A percentile compares a stretch with the other conserved stretches of the same genome.
These are phyloP conservation scores for Sebastes goodei DNA, from an alignment of 2,797 vertebrate species.

Conservation along the genomic window DNA sequence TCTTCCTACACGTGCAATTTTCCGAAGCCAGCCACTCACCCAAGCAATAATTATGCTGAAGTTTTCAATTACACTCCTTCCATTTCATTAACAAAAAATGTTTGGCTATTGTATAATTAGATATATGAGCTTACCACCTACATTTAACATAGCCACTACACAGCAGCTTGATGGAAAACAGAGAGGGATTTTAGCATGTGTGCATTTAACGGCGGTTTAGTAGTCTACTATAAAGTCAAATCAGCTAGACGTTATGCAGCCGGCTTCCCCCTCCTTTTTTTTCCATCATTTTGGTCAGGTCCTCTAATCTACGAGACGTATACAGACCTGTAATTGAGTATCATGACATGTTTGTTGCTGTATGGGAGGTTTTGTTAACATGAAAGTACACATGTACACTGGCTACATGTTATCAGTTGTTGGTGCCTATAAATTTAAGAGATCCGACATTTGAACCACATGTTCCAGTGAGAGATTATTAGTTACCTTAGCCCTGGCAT, in stretches of 20 bases:
- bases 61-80: conserved; percentile 86
- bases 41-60: conserved; percentile 85
- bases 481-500: conserved; percentile 43
- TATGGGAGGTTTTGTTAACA: conserved; percentile 69
- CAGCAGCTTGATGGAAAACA: conserved; percentile 81
- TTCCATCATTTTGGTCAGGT: conserved; percentile 58
- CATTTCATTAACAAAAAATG: conserved; percentile 87
- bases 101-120: conserved; percentile 88
- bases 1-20: conserved; percentile 81
- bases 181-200: conserved; percentile 69
- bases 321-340: conserved; percentile 73
- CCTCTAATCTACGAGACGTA: conserved; percentile 70
- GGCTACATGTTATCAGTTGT: conserved; percentile 43
- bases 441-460: conserved; percentile 40
- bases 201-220: conserved; percentile 72
- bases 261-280: conserved; percentile 52
- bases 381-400: conserved; percentile 55
- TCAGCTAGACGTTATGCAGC: conserved; percentile 68
- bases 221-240: conserved; percentile 71
- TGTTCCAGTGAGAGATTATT: conserved; percentile 33
- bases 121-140: conserved; percentile 87
- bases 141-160: conserved; percentile 82
- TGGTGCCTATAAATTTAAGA: conserved; percentile 38
- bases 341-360: conserved; percentile 71
- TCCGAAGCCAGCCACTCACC: conserved; percentile 74